Base-by-base conservation (phyloP, 2,113 vertebrate genomes). In the Syngnathus typhle region DNA sequence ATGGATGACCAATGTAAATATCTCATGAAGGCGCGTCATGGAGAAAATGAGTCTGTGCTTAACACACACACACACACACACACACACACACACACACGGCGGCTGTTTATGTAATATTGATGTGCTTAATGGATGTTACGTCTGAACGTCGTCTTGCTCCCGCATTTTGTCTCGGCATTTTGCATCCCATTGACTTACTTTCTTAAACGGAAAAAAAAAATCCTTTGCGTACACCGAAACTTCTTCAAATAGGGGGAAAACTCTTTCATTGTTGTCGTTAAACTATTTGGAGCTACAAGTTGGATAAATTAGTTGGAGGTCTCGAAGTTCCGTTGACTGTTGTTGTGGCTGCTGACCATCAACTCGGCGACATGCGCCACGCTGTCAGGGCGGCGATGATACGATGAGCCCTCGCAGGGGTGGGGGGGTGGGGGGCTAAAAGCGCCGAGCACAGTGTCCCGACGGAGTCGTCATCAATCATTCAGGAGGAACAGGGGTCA, bases 401-500 rank as follows among this genome's bases (percentile, higher is more conserved):
- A 91, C 92, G 88, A 93, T 89, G 92, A 90, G 86, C 90, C 77
- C 65, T 73, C 69, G 75, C 67, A 64, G 23, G 19, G 39, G 63
- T 68, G 68, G 92, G 82, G 91, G 61, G 79, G 92, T 1, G 92
- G 92, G 93, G 66, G 90, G 85, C 91, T 89, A 92, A 93, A 93
- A 93, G 93, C 91, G 76, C 82, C 86, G 83, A 91, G 84, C 91
- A 88, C 92, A 90, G 92, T 85, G 6, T 13, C 13, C 27, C 1
- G 13, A 21, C 15, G 1, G 27, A 73, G 81, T 92, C 89, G 81
- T 92, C 89, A 92, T 95, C 78, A 93, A 97, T 95, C 93, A 95
- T 95, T 93, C 92, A 96, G 84, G 65, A 87, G 87, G 92, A 94
- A 91, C 84, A 90, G 89, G 92, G 93, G 94, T 96, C 92, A 92